Conservation (phyloP, 2,888 invertebrate species). For the Mongoloraphidia duomilia region DNA sequence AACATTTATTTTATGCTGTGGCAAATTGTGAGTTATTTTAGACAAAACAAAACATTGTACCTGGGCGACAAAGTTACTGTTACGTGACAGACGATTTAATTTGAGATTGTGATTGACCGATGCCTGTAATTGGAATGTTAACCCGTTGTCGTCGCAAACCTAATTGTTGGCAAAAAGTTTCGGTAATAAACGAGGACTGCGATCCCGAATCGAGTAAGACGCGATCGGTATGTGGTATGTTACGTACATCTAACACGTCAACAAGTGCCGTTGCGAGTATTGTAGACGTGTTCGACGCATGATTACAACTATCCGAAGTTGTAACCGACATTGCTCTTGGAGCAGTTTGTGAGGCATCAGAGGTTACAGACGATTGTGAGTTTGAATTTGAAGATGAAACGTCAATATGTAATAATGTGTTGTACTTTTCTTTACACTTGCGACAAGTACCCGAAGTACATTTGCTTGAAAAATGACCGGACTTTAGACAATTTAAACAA, state of each 20-base stretch:
- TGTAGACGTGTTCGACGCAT: too few species aligned
- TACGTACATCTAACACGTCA: neutral
- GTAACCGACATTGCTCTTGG: too few species aligned
- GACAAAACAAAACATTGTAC: too few species aligned
- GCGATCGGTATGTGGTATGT: neutral
- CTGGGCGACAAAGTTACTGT: too few species aligned
- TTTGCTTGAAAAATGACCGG: constrained; percentile 1
- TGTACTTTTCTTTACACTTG: constrained; percentile 5
- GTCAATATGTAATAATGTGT: constrained; percentile 3
- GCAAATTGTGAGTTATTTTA: too few species aligned
- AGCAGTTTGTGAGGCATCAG: too few species aligned
- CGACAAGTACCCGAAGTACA: constrained; percentile 2
- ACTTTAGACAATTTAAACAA: constrained; percentile 8
- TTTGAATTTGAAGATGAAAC: too few species aligned
- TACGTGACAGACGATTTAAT: too few species aligned
- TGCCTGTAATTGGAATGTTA: neutral
- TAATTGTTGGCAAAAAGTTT: neutral
- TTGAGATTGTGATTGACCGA: too few species aligned
- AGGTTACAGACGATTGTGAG: too few species aligned
- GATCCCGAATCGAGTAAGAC: constrained; percentile 6
- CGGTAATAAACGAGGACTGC: constrained; percentile 2
- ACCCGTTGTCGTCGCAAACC: neutral
- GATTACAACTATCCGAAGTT: too few species aligned
- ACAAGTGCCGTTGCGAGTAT: constrained; percentile 4
- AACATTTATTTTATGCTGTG: neutral